These are phyloP conservation scores for Scaptomyza cyrtandrae DNA, from an alignment of 2,888 invertebrate species.

Conservation along the genomic window DNA sequence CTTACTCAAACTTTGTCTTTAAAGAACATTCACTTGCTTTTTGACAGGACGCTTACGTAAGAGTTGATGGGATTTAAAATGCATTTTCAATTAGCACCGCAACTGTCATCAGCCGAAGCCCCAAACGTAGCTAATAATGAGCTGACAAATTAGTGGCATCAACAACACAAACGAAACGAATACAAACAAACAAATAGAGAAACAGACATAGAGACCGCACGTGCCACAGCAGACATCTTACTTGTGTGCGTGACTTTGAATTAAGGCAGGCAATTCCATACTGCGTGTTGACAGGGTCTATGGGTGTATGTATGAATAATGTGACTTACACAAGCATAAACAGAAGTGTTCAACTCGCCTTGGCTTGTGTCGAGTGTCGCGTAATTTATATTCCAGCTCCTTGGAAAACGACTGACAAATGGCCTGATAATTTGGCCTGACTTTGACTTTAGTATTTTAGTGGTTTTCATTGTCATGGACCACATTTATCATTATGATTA, in stretches of 20 bases:
- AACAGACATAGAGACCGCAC: constrained; percentile 23
- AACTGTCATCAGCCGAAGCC: constrained; percentile 26
- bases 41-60: not conserved
- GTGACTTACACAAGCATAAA: constrained; percentile 25
- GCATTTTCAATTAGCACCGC: constrained; percentile 39
- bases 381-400: constrained; percentile 46
- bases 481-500: not conserved
- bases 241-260: constrained; percentile 49
- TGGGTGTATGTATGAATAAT: constrained; percentile 23
- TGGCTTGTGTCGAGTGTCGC: constrained; percentile 39
- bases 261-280: constrained; percentile 44
- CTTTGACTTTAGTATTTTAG: constrained; percentile 3
- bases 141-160: constrained; percentile 48
- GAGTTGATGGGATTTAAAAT: constrained; percentile 14
- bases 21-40: too few species aligned
- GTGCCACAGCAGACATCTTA: constrained; percentile 34
- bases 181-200: constrained; percentile 4
- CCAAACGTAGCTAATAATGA: constrained; percentile 39
- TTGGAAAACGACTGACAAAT: constrained; percentile 34
- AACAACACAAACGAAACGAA: constrained; percentile 19
- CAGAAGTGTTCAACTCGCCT: constrained; percentile 36
- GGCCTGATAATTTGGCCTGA: constrained; percentile 38
- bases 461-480: constrained; percentile 13
- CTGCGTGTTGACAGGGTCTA: constrained; percentile 12
- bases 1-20: not conserved